Evolutionary conservation across 1,140 invertebrate genomes (phyloP), one percentile per base, ranked within the genome.

Genomic region (Sitobion miscanthi): DNA sequence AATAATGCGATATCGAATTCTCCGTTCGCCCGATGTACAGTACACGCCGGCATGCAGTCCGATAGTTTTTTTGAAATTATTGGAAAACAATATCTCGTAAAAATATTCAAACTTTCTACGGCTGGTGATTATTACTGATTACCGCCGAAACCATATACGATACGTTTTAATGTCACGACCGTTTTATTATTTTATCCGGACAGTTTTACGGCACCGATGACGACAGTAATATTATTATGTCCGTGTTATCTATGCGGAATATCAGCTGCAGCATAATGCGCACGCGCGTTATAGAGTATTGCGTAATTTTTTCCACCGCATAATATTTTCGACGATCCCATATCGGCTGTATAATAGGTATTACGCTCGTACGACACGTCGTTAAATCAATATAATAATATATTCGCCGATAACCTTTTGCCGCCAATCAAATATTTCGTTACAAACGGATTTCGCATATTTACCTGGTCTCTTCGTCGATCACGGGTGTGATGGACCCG

Each of bases 401-500:
- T 21, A 54, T 21, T 86, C 42, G 20, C 45, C 21, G 45, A 25
- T 45, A 14, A 14, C 9, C 14, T 45, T 86, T 86, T 30, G 1
- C 52, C 11, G 47, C 47, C 2, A 52, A 52, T 20, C 30, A 52
- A 88, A 49, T 7, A n/a, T 9, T 14, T 4, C 3, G 1, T 42
- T 3, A 83, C 7, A 3, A 85, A 42, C 6, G 35, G 23, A 49
- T 49, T 38, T 83, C 94, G 7, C 8, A 87, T 42, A 42, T 87
- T 94, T 96, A 98, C 97, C 97, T 97, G 88, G 98, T 96, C 95
- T 99, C 98, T 95, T 99, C 98, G 95, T 99, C 98, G 93, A 98
- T 98, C 45, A 98, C 97, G 1, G 98, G 98, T 20, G 98, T 98
- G 77, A 98, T 97, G 8, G 97, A 97, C 62, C 97, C 96, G 8